Percentiles rank a stretch among this genome's conserved stretches.
phyloP scores from a whole-genome alignment of 2,113 vertebrate species.

The Pseudorhombus dupliciocellatus region DNA sequence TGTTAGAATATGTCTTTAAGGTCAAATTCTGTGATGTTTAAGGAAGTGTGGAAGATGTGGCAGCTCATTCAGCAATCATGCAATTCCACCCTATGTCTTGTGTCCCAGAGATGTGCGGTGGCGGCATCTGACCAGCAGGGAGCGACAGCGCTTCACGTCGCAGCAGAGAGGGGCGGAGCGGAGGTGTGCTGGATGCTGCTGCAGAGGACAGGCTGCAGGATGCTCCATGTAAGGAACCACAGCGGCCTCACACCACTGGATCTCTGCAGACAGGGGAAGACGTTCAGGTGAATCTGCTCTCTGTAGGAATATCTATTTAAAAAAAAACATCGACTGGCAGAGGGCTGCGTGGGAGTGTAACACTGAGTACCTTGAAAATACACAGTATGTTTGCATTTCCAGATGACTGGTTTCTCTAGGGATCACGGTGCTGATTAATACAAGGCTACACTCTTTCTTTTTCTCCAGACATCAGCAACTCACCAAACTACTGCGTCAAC shows the following conservation, averaged over 20 bases:
- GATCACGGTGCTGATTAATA: constrained; percentile 54
- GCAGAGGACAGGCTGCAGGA: constrained; percentile 73
- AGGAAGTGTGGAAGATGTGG: neutral
- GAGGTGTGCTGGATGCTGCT: constrained; percentile 83
- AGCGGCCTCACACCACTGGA: constrained; percentile 79
- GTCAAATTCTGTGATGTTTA: too few species aligned
- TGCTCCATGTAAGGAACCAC: constrained; percentile 77
- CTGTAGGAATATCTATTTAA: neutral
- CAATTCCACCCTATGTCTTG: neutral
- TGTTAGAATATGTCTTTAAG: neutral
- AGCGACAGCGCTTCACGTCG: constrained; percentile 80
- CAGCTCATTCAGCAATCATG: neutral
- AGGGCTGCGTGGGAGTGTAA: neutral
- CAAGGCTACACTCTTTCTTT: constrained; percentile 45
- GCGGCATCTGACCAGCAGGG: constrained; percentile 81
- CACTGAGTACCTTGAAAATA: constrained; percentile 7
- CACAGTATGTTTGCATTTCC: constrained; percentile 13
- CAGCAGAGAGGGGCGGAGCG: constrained; percentile 79
- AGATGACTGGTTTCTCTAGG: constrained; percentile 27
- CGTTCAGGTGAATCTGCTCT: constrained; percentile 75
- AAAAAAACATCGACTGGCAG: constrained; percentile 5
- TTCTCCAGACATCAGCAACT: constrained; percentile 82
- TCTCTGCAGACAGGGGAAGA: constrained; percentile 79
- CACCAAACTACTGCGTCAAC: constrained; percentile 76
- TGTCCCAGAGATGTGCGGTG: constrained; percentile 77